These are phyloP conservation scores for Corvus moneduloides DNA, from an alignment of 2,113 vertebrate genomes.

Conservation along the genomic window DNA sequence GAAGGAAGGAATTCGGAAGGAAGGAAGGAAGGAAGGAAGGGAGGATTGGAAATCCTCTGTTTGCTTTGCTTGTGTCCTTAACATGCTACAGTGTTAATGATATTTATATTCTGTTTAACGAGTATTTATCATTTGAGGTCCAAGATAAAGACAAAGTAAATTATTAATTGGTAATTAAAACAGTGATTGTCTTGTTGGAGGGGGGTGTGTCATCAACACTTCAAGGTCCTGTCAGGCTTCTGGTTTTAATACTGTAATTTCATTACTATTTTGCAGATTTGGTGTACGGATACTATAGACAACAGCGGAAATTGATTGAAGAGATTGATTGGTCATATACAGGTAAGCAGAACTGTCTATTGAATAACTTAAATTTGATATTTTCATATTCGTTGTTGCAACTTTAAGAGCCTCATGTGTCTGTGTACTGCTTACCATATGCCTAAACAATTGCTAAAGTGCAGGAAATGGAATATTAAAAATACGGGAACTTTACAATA, in stretches of 20 bases:
- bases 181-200: neutral
- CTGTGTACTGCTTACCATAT: neutral
- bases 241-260: constrained; percentile 27
- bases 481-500: neutral
- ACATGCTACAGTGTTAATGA: neutral
- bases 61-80: neutral
- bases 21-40: neutral
- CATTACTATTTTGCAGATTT: constrained; percentile 71
- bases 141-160: neutral
- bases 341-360: constrained; percentile 72
- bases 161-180: neutral
- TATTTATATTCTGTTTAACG: neutral
- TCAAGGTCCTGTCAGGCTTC: neutral
- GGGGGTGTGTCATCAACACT: neutral
- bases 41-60: neutral
- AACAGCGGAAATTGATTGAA: constrained; percentile 89
- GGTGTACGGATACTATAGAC: constrained; percentile 86
- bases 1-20: too few relatives aligned
- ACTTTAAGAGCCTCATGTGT: neutral
- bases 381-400: neutral
- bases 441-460: neutral
- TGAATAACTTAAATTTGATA: neutral
- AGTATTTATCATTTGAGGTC: neutral
- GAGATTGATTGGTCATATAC: constrained; percentile 97
- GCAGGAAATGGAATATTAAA: neutral